These are phyloP conservation scores for Accipiter cooperii DNA, from an alignment of 2,113 vertebrate species.

Conservation along the genomic window DNA sequence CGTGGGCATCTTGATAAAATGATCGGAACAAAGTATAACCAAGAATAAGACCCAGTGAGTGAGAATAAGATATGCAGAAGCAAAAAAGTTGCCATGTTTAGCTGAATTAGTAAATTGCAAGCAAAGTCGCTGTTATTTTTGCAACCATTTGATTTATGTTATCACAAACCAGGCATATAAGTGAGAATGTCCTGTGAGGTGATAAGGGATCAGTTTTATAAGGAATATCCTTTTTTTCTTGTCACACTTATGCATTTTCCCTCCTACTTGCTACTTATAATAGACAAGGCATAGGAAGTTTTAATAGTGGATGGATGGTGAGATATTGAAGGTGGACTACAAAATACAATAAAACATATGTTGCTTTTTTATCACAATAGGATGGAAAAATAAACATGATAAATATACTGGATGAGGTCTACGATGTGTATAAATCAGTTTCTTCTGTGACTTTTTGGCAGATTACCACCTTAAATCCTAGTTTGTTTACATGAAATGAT, in stretches of 20 bases:
- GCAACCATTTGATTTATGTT: background rate
- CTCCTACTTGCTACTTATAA: background rate
- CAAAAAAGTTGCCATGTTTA: background rate
- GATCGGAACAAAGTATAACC: background rate
- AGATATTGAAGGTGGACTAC: background rate
- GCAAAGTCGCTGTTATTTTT: background rate
- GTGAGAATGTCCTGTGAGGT: background rate
- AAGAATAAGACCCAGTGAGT: background rate
- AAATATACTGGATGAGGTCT: background rate
- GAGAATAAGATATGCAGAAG: background rate
- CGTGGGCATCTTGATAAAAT: background rate
- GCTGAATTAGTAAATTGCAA: background rate
- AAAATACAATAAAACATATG: background rate
- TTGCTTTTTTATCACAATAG: background rate
- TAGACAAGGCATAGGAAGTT: background rate
- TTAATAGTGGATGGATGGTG: background rate
- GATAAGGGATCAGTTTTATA: background rate
- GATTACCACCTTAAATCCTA: background rate
- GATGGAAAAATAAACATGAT: background rate
- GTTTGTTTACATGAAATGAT: background rate
- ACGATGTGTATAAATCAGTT: background rate
- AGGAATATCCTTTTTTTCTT: background rate
- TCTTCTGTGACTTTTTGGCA: background rate
- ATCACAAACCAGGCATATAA: background rate
- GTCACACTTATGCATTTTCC: background rate